Conservation (phyloP, 2,113 vertebrate species). For the Suricata suricatta region DNA sequence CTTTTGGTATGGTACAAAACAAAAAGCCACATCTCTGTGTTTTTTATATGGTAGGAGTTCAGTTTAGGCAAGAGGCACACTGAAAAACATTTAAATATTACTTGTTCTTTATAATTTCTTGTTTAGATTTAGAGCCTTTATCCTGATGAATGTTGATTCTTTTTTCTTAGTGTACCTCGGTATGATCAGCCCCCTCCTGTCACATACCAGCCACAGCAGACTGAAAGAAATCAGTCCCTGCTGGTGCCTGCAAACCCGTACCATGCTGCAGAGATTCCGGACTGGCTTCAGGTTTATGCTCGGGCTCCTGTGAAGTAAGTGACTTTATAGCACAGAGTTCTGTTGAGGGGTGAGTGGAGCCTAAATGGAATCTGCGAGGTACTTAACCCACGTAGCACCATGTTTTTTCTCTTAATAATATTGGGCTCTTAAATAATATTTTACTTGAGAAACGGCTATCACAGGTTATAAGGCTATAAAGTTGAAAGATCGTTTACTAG, state of each 20-base stretch:
- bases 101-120: constrained; percentile 32
- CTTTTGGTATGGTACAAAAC: not conserved
- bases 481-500: constrained; percentile 23
- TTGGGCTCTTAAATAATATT: not conserved
- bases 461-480: not conserved
- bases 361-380: not conserved
- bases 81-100: not conserved
- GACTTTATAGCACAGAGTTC: not conserved
- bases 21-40: not conserved
- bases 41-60: not conserved
- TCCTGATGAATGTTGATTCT: constrained; percentile 42
- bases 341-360: not conserved
- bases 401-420: not conserved
- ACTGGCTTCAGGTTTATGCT: constrained; percentile 99
- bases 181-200: constrained; percentile 98
- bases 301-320: constrained; percentile 96
- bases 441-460: constrained; percentile 16
- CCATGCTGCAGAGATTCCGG: constrained; percentile 96
- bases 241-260: constrained; percentile 99
- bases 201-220: constrained; percentile 92
- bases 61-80: not conserved
- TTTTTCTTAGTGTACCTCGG: constrained; percentile 90
- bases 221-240: constrained; percentile 92
- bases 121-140: constrained; percentile 27
- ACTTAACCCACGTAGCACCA: not conserved